Conservation (phyloP, 2,113 vertebrate genomes). For the Atherinomorus stipes region DNA sequence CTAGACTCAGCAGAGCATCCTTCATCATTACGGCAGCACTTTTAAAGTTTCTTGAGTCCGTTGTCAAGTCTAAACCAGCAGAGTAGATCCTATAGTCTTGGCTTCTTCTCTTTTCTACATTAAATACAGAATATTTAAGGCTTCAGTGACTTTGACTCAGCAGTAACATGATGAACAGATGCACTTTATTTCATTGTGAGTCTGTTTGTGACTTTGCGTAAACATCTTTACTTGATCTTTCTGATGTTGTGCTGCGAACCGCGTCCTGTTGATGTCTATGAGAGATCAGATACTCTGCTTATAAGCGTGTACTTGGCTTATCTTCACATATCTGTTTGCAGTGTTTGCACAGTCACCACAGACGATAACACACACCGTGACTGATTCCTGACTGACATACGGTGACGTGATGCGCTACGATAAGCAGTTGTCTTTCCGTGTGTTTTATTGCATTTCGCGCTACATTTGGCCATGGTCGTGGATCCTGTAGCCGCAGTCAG, state of each 20-base stretch:
- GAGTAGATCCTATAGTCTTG: slow-evolving; percentile 7
- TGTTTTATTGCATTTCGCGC: neutral
- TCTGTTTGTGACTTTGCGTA: neutral
- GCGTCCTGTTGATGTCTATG: neutral
- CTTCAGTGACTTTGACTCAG: slow-evolving; percentile 23
- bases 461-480: slow-evolving; percentile 25
- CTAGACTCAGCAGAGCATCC: slow-evolving; percentile 51
- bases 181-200: slow-evolving; percentile 6
- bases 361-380: neutral
- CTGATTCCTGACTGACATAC: slow-evolving; percentile 4
- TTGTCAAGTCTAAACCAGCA: slow-evolving; percentile 14
- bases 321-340: neutral
- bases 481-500: slow-evolving; percentile 2
- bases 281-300: slow-evolving; percentile 19
- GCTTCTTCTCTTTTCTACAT: slow-evolving; percentile 13
- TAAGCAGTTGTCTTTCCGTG: slow-evolving; percentile 5
- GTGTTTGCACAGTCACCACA: neutral
- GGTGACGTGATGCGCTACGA: slow-evolving; percentile 13
- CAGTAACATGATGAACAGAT: slow-evolving; percentile 31
- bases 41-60: slow-evolving; percentile 39
- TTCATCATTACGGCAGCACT: slow-evolving; percentile 59
- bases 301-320: neutral
- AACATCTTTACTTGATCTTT: slow-evolving; percentile 1
- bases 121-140: slow-evolving; percentile 27
- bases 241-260: slow-evolving; percentile 13